Evolutionary conservation across 2,797 vertebrate genomes (phyloP).

Genomic region (Todus mexicanus): DNA sequence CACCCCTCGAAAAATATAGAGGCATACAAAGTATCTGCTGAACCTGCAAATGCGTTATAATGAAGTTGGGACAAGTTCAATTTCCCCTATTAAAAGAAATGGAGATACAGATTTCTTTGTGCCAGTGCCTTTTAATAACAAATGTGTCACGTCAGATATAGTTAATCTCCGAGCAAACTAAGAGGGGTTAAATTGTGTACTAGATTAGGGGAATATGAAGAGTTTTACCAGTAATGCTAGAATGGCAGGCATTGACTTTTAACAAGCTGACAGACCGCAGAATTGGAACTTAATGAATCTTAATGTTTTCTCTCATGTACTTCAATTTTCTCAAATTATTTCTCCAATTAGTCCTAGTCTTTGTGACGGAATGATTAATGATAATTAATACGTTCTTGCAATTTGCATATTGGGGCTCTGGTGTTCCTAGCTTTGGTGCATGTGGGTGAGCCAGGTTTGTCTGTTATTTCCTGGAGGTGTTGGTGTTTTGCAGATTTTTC

Average conservation of each 20-base stretch:
- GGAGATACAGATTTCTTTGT: background rate
- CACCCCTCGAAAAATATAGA: no score
- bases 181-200: conserved; percentile 28
- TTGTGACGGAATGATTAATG: conserved; percentile 76
- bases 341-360: conserved; percentile 73
- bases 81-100: background rate
- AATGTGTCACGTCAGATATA: background rate
- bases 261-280: conserved; percentile 68
- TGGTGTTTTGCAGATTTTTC: background rate
- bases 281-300: conserved; percentile 74
- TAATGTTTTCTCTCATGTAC: conserved; percentile 68
- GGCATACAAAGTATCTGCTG: background rate
- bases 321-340: conserved; percentile 74
- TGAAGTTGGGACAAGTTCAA: background rate
- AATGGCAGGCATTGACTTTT: conserved; percentile 61
- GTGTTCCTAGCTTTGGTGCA: conserved; percentile 35
- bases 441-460: conserved; percentile 2
- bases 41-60: background rate
- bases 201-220: background rate
- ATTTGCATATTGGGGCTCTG: conserved; percentile 68
- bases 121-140: background rate
- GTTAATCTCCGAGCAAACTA: conserved; percentile 34
- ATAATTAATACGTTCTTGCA: conserved; percentile 68
- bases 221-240: conserved; percentile 10
- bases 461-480: background rate